Evolutionary conservation across 2,113 vertebrate species (phyloP).

Genomic region (Pogonocichla stellata): DNA sequence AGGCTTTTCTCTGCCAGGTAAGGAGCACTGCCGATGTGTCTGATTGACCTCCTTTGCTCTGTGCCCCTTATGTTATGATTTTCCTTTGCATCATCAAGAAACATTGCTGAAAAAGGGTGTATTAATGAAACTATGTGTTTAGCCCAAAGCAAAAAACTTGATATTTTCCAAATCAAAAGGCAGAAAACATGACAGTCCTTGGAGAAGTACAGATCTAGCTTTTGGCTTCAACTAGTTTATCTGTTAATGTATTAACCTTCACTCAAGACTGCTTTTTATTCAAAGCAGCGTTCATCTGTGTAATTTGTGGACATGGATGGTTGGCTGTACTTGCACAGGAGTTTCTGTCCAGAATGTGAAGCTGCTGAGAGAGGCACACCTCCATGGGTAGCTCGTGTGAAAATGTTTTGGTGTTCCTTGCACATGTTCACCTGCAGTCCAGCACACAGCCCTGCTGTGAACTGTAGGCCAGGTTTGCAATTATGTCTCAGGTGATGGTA

Average conservation of each 20-base stretch:
- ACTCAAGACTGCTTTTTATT: neutral
- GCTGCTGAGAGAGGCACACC: neutral
- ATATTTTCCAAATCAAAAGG: slow-evolving; percentile 9
- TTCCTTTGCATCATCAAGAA: neutral
- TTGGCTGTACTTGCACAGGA: neutral
- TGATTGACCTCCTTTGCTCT: neutral
- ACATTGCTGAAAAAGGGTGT: neutral
- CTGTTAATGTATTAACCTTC: neutral
- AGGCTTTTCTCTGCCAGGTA: neutral
- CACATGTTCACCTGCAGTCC: fast-evolving
- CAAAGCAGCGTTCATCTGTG: neutral
- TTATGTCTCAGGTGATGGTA: neutral
- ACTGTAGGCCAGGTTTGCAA: neutral
- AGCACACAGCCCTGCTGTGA: neutral
- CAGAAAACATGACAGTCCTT: neutral
- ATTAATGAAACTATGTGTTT: neutral
- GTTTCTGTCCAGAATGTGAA: neutral
- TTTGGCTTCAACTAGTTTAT: neutral
- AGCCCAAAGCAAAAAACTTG: neutral
- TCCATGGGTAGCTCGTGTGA: neutral
- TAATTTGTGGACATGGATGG: neutral
- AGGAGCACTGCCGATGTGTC: neutral
- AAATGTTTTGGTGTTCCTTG: neutral
- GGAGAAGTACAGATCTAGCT: neutral
- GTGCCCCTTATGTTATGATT: neutral